phyloP scores from a whole-genome alignment of 1,140 invertebrate genomes.

The Eueides isabella region DNA sequence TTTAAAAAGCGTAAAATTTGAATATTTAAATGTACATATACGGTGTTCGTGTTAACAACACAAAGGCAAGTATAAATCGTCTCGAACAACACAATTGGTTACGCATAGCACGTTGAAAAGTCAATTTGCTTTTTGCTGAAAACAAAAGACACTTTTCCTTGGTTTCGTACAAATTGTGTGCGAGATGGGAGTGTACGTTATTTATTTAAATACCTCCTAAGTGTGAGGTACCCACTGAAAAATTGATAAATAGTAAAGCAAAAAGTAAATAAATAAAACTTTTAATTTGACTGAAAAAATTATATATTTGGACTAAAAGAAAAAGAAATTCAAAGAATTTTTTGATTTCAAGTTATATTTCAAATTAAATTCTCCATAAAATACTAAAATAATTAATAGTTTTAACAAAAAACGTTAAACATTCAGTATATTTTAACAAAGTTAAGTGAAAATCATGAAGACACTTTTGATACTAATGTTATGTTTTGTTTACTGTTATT shows the following conservation, averaged over 20 bases:
- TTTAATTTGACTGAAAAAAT: too few species aligned
- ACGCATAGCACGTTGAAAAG: slow-evolving; percentile 58
- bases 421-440: background rate
- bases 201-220: slow-evolving; percentile 52
- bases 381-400: too few species aligned
- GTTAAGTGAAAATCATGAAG: slow-evolving; percentile 18
- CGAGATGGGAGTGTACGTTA: slow-evolving; percentile 52
- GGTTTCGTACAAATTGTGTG: slow-evolving; percentile 52
- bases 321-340: too few species aligned
- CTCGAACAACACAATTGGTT: slow-evolving; percentile 68
- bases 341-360: too few species aligned
- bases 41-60: slow-evolving; percentile 36
- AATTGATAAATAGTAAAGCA: background rate
- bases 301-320: too few species aligned
- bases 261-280: too few species aligned
- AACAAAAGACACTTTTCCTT: slow-evolving; percentile 69
- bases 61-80: slow-evolving; percentile 62
- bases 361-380: too few species aligned
- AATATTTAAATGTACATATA: slow-evolving; percentile 44
- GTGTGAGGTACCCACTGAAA: background rate
- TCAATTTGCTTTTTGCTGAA: slow-evolving; percentile 66
- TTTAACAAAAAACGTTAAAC: too few species aligned
- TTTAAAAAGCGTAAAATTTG: slow-evolving; percentile 58
- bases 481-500: slow-evolving; percentile 61
- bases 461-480: slow-evolving; percentile 44